Evolutionary conservation across 2,113 vertebrate species (phyloP).

Genomic region (Girardinichthys multiradiatus): DNA sequence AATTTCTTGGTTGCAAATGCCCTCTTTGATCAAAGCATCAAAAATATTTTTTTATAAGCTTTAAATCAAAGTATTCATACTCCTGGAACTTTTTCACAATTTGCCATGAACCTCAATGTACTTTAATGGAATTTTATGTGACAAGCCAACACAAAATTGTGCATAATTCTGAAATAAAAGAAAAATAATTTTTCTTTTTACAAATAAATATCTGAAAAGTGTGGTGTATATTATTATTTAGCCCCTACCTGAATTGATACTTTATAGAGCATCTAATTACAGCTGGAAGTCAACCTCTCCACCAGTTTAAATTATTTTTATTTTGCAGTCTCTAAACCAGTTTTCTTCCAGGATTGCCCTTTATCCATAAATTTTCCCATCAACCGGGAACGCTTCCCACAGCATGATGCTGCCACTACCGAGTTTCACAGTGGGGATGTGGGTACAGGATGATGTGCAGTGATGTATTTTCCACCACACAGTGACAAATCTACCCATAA

Average conservation of each 20-base stretch:
- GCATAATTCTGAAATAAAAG: too few relatives aligned
- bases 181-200: not conserved
- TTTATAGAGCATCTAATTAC: not conserved
- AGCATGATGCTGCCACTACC: not conserved
- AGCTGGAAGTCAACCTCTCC: not conserved
- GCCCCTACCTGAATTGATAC: not conserved
- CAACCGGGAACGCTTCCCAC: not conserved
- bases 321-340: too few relatives aligned
- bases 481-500: not conserved
- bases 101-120: too few relatives aligned
- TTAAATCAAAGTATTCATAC: too few relatives aligned
- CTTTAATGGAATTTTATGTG: too few relatives aligned
- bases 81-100: too few relatives aligned
- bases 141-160: too few relatives aligned
- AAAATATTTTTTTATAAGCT: not conserved
- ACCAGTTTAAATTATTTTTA: too few relatives aligned
- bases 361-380: not conserved
- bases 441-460: too few relatives aligned
- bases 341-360: too few relatives aligned
- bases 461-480: too few relatives aligned
- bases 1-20: not conserved
- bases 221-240: not conserved
- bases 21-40: not conserved
- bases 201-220: not conserved
- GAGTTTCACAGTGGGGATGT: not conserved